These are phyloP conservation scores for Paraplagusia blochii DNA, from an alignment of 2,113 vertebrate genomes.

Conservation along the genomic window DNA sequence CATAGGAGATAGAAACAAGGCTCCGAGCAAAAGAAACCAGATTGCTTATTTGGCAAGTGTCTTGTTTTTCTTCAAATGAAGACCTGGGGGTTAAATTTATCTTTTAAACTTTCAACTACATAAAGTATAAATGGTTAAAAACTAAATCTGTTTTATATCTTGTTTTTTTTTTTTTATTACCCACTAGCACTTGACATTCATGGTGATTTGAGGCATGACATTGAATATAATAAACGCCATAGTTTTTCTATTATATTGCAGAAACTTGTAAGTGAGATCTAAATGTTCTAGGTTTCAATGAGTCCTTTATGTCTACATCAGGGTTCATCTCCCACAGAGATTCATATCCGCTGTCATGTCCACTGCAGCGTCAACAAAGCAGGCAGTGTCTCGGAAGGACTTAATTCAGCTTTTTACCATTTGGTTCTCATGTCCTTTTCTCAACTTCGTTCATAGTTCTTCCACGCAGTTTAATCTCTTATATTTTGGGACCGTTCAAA, in stretches of 20 bases:
- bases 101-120: slow-evolving; percentile 14
- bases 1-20: slow-evolving; percentile 41
- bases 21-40: slow-evolving; percentile 56
- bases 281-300: not conserved
- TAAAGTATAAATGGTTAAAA: not conserved
- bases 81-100: slow-evolving; percentile 27
- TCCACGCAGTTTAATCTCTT: too few relatives aligned
- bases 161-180: too few relatives aligned
- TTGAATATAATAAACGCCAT: not conserved
- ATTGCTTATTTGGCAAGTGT: slow-evolving; percentile 50
- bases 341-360: too few relatives aligned
- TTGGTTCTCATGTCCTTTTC: too few relatives aligned
- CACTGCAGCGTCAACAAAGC: not conserved
- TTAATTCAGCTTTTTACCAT: not conserved
- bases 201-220: not conserved
- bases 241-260: not conserved
- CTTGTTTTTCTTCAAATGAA: slow-evolving; percentile 7
- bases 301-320: not conserved
- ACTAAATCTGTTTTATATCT: not conserved
- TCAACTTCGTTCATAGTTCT: too few relatives aligned
- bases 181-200: not conserved
- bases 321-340: not conserved
- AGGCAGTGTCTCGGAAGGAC: not conserved
- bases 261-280: not conserved
- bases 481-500: too few relatives aligned